A percentile compares a stretch with the other conserved stretches of the same genome.
phyloP scores from a whole-genome alignment of 1,140 invertebrate species.

The Listronotus bonariensis region DNA sequence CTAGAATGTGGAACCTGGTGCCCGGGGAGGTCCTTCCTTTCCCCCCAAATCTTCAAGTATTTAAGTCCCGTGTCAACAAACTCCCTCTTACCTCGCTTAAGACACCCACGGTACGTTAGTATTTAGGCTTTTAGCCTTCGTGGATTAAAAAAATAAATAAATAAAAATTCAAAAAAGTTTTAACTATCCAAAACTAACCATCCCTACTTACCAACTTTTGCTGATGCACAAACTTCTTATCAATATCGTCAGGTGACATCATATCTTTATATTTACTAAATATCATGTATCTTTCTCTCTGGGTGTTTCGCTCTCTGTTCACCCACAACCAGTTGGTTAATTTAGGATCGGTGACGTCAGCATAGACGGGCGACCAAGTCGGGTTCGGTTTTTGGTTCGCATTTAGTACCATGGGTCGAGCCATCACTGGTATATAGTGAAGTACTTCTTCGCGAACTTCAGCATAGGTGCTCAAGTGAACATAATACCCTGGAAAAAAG shows the following conservation, averaged over 20 bases:
- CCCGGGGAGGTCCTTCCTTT: too few relatives aligned
- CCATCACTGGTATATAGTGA: conserved; percentile 80
- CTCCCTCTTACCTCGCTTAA: too few relatives aligned
- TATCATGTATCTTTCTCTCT: conserved; percentile 61
- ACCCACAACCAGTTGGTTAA: conserved; percentile 77
- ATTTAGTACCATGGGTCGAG: conserved; percentile 71
- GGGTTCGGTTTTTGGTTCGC: conserved; percentile 64
- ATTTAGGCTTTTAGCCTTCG: too few relatives aligned
- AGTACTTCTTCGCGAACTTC: conserved; percentile 85
- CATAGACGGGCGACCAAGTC: conserved; percentile 78
- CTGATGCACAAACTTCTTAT: conserved; percentile 59
- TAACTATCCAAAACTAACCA: too few relatives aligned
- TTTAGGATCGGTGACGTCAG: conserved; percentile 73
- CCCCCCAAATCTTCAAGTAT: too few relatives aligned
- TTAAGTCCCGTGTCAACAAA: too few relatives aligned
- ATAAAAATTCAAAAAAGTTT: too few relatives aligned
- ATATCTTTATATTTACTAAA: conserved; percentile 58
- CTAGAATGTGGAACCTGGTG: too few relatives aligned
- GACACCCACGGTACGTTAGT: too few relatives aligned
- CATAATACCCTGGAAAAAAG: conserved; percentile 69
- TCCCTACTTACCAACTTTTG: conserved; percentile 51
- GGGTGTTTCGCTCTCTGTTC: conserved; percentile 63
- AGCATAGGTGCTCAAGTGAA: conserved; percentile 79
- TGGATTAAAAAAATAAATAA: too few relatives aligned
- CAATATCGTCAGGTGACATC: conserved; percentile 57